Percentiles rank a stretch among this genome's conserved stretches.
Conservation (phyloP, 2,797 vertebrate genomes). For the Parambassis ranga region DNA sequence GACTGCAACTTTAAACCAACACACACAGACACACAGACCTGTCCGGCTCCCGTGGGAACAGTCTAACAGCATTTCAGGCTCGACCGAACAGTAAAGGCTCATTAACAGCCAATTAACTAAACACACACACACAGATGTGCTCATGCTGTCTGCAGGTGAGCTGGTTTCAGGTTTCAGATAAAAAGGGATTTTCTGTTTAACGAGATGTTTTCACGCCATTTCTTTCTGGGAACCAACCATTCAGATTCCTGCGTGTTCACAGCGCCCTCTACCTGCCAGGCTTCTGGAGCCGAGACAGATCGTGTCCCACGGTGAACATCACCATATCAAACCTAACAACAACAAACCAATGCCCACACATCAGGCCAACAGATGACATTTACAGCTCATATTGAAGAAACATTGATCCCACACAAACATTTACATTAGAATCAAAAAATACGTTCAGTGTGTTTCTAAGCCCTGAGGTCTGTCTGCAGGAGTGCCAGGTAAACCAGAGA, state of each 20-base stretch:
- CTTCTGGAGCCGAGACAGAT: too few species aligned
- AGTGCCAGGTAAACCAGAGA: not conserved
- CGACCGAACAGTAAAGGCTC: not conserved
- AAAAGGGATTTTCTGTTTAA: not conserved
- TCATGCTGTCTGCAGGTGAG: not conserved
- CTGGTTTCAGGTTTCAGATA: constrained; percentile 18
- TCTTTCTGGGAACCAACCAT: constrained; percentile 13
- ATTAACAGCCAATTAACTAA: constrained; percentile 8
- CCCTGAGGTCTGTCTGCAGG: not conserved
- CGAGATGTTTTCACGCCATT: not conserved
- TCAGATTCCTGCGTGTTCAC: not conserved
- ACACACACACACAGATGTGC: not conserved
- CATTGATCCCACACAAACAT: too few species aligned
- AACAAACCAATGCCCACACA: too few species aligned
- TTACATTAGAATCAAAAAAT: too few species aligned
- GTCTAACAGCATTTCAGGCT: constrained; percentile 36
- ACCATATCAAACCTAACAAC: too few species aligned
- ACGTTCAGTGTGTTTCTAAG: too few species aligned
- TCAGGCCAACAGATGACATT: too few species aligned
- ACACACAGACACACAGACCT: too few species aligned
- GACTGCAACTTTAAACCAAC: too few species aligned
- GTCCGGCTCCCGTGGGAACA: constrained; percentile 45
- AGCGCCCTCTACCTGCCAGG: not conserved
- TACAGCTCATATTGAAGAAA: too few species aligned
- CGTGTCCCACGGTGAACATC: too few species aligned